Evolutionary conservation across 2,888 invertebrate genomes (phyloP), one percentile per base, ranked within the genome.

Genomic region (Dryocosmus kuriphilus): DNA sequence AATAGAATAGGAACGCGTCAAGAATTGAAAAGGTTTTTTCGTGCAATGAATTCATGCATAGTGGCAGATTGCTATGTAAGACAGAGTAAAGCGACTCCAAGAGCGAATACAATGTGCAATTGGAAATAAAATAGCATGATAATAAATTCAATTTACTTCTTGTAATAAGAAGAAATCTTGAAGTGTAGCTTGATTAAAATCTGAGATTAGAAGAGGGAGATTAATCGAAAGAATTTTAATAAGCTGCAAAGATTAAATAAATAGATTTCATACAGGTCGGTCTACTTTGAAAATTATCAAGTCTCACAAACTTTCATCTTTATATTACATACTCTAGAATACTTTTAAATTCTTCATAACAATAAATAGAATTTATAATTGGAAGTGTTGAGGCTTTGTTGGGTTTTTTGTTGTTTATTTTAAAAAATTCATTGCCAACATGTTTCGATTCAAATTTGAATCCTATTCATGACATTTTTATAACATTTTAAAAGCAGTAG

Each of bases 11-110:
- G 51, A 81, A 82, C 79, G 75, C 62, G 79, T 74, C 78, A 77
- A 75, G 81, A 81, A 81, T 82, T 78, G 77, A 80, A 81, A 81
- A 82, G 74, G 77, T 76, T 77, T 77, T 67, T 80, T 75, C 82
- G 81, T 81, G 80, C 79, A 67, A 80, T 79, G 78, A 81, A 82
- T 82, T 76, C 75, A 76, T 78, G 78, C 75, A 71, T 67, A 41
- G 41, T 67, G 27, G n/a, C 38, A 35, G 35, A 22, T 63, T 63
- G n/a, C 63, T n/a, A 63, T 63, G 65, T 24, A 41, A 16, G 41
- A 14, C 41, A 41, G 32, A 32, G 35, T 35, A 22, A 22, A 35
- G n/a, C 62, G 35, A 63, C 38, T 63, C 38, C 24, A 65, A 38
- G 38, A 65, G 41, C 46, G 27, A 67, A 46, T 46, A 27, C 61